Conservation (phyloP, 2,888 invertebrate species). For the Odontomyia ornata region DNA sequence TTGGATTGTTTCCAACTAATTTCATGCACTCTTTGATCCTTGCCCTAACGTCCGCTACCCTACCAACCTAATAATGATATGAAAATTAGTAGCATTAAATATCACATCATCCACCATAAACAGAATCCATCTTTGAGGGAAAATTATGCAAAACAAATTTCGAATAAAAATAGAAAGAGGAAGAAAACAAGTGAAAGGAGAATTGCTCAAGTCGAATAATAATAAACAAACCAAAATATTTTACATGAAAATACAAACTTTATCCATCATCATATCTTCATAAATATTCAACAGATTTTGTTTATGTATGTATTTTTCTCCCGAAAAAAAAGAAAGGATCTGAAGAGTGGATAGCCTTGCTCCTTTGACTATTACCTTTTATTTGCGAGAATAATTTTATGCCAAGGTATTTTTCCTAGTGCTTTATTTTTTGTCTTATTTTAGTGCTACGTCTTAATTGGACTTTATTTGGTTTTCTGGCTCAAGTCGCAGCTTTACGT, state of each 20-base stretch:
- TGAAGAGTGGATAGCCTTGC: no score
- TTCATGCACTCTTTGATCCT: no score
- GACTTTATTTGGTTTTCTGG: no score
- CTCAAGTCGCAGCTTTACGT: no score
- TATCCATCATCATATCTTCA: conserved; percentile 33
- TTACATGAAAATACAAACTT: conserved; percentile 6
- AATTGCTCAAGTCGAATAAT: not conserved
- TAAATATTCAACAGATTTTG: conserved; percentile 19
- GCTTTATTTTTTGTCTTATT: no score
- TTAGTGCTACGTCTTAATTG: no score
- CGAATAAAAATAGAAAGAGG: not conserved
- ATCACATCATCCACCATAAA: not conserved
- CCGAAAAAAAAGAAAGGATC: not conserved
- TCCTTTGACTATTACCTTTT: no score
- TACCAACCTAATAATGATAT: not conserved
- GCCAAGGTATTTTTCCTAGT: no score
- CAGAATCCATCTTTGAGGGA: not conserved
- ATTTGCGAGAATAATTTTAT: no score
- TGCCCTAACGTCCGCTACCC: not conserved
- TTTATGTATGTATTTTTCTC: not conserved
- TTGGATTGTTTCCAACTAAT: no score
- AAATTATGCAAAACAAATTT: not conserved
- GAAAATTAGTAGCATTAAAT: not conserved
- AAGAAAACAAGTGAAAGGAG: not conserved
- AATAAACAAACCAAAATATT: not conserved